Conservation (phyloP, 53 echinoderm and acorn worm genomes). For the Luidia sarsii region DNA sequence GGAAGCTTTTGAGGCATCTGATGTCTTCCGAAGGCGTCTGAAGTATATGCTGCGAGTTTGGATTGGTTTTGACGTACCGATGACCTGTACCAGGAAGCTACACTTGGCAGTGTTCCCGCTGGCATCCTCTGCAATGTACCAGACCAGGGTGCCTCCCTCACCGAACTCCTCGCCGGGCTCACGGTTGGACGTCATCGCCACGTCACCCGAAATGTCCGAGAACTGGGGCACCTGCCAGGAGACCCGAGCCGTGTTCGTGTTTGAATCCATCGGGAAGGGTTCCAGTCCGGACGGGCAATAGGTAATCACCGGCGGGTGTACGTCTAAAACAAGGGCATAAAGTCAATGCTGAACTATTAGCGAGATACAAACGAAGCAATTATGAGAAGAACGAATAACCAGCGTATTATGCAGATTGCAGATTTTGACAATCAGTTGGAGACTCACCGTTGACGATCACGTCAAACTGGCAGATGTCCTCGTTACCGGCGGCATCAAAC, state of each 20-base stretch:
- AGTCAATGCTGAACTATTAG: background rate
- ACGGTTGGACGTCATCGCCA: background rate
- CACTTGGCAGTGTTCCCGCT: background rate
- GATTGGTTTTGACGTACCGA: background rate
- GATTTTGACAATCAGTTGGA: too few relatives aligned
- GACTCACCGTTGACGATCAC: conserved; percentile 4
- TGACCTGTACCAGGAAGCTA: background rate
- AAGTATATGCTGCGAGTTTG: too few relatives aligned
- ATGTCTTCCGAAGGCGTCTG: too few relatives aligned
- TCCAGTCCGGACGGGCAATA: conserved; percentile 51
- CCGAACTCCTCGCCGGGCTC: background rate
- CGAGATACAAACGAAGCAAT: background rate
- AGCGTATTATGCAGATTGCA: too few relatives aligned
- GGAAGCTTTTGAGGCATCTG: too few relatives aligned
- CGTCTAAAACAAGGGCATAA: background rate
- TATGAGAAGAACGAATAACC: background rate
- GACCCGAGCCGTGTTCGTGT: conserved; percentile 28
- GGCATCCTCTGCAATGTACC: conserved; percentile 57
- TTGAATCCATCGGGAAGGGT: conserved; percentile 16
- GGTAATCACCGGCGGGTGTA: conserved; percentile 32
- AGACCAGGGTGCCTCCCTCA: conserved; percentile 41
- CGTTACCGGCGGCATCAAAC: background rate
- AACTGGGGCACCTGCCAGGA: conserved; percentile 54
- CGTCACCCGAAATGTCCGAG: conserved; percentile 12
- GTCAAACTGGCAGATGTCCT: background rate